A percentile compares a stretch with the other conserved stretches of the same genome.
These are phyloP conservation scores for Penaeus chinensis DNA, from an alignment of 1,140 invertebrate genomes.

Conservation along the genomic window DNA sequence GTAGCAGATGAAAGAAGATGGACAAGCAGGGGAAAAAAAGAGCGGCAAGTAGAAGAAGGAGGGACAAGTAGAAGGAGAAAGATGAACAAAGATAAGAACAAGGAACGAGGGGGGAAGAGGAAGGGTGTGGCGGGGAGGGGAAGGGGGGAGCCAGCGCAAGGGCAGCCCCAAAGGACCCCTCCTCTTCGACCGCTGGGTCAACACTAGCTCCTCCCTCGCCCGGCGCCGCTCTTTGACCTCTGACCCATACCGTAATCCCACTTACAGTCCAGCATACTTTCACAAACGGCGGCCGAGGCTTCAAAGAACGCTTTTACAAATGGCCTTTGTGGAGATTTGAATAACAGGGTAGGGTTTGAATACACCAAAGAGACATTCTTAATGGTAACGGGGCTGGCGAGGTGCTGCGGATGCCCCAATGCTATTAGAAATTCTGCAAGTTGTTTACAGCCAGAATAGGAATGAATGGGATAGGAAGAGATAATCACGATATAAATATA, in stretches of 20 bases:
- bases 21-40: too few relatives aligned
- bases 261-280: slow-evolving; percentile 52
- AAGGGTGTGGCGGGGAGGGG: background rate
- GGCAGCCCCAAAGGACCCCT: background rate
- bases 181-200: slow-evolving; percentile 6
- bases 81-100: background rate
- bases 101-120: background rate
- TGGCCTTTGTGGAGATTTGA: slow-evolving; percentile 40
- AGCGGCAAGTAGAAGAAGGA: background rate
- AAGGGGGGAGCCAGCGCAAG: background rate
- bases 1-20: background rate
- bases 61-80: too few relatives aligned
- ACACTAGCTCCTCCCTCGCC: background rate
- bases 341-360: slow-evolving; percentile 47
- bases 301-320: slow-evolving; percentile 26
- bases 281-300: slow-evolving; percentile 10
- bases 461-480: too few relatives aligned
- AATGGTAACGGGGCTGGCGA: slow-evolving; percentile 27
- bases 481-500: too few relatives aligned
- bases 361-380: slow-evolving; percentile 59
- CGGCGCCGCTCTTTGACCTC: slow-evolving; percentile 49
- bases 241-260: slow-evolving; percentile 55
- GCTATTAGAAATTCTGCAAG: too few relatives aligned
- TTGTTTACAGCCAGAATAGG: too few relatives aligned
- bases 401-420: too few relatives aligned